A percentile compares a stretch with the other conserved stretches of the same genome.
These are phyloP conservation scores for Sphecodes monilicornis DNA, from an alignment of 2,888 invertebrate genomes.

Conservation along the genomic window DNA sequence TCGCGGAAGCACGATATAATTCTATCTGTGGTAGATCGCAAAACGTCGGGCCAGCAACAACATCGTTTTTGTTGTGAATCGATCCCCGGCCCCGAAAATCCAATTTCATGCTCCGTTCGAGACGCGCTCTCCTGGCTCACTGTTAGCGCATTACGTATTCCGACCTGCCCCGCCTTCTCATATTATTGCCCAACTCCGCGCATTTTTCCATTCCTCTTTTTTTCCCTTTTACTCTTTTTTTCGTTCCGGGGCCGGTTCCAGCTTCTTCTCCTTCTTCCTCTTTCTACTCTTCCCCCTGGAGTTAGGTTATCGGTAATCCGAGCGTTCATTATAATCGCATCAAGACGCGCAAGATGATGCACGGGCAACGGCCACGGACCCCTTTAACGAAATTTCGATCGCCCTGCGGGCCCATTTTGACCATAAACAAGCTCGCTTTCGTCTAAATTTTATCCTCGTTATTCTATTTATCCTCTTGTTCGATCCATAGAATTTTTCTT, in stretches of 20 bases:
- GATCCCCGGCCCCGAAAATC: constrained; percentile 65
- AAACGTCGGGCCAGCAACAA: constrained; percentile 29
- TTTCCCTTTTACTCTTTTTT: constrained; percentile 35
- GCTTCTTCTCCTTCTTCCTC: constrained; percentile 12
- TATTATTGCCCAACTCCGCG: constrained; percentile 66
- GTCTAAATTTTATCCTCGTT: background rate
- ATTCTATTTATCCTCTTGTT: background rate
- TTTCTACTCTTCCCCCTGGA: constrained; percentile 37
- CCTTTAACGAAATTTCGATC: constrained; percentile 80
- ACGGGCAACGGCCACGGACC: constrained; percentile 78
- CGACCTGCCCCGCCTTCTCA: constrained; percentile 63
- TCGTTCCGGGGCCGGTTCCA: constrained; percentile 38
- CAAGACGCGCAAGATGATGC: constrained; percentile 72
- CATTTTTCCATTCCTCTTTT: constrained; percentile 48
- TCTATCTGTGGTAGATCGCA: constrained; percentile 36
- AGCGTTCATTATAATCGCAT: constrained; percentile 83
- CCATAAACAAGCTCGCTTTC: background rate
- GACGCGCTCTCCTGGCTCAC: constrained; percentile 54
- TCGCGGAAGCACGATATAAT: constrained; percentile 41
- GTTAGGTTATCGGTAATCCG: constrained; percentile 79
- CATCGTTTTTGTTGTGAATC: constrained; percentile 63
- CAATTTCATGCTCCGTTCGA: constrained; percentile 68
- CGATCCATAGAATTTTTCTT: background rate
- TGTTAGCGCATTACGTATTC: constrained; percentile 72
- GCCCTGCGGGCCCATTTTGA: constrained; percentile 33